Evolutionary conservation across 1,140 invertebrate species (phyloP), one percentile per base, ranked within the genome.

Genomic region (Ectropis grisescens): DNA sequence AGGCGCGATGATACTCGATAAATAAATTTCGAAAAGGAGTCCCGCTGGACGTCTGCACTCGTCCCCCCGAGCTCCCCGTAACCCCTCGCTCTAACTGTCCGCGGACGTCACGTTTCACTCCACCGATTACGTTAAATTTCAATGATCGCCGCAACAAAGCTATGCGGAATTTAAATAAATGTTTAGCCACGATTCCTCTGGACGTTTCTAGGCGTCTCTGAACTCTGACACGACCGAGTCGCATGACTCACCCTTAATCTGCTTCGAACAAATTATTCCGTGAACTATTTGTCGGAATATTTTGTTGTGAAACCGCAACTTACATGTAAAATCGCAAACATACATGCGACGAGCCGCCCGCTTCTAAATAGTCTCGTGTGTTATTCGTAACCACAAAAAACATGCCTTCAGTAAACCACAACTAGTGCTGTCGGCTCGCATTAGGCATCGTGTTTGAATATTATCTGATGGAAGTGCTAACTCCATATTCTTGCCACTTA

Each of bases 11-110:
- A 70, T 65, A 70, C 46, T 38, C 32, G 58, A 67, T 66, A 67
- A 71, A 74, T 76, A 71, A 71, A 68, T 70, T 65, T 64, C 54
- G 47, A 56, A 49, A 47, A 54, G 55, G 50, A 41, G 41, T 58
- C 49, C 51, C 37, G 34, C 38, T 47, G 48, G 38, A 58, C 50
- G 57, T 58, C 51, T 53, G 52, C 56, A 59, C 56, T 53, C 43
- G 46, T 41, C 42, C 51, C 48, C 37, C 32, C 16, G 16, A 19
- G 31, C 39, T 33, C 48, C 33, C 43, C 33, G n/a, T n/a, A 30
- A 37, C 48, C 38, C 38, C 57, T n/a, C n/a, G 54, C 54, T 47
- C 54, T 57, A 59, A 66, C 66, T 66, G 60, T 68, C 42, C 40
- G 33, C 35, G 35, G 39, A 47, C 51, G 42, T 58, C 59, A 58